phyloP scores from a whole-genome alignment of 2,113 vertebrate genomes.

The Phyllostomus discolor region DNA sequence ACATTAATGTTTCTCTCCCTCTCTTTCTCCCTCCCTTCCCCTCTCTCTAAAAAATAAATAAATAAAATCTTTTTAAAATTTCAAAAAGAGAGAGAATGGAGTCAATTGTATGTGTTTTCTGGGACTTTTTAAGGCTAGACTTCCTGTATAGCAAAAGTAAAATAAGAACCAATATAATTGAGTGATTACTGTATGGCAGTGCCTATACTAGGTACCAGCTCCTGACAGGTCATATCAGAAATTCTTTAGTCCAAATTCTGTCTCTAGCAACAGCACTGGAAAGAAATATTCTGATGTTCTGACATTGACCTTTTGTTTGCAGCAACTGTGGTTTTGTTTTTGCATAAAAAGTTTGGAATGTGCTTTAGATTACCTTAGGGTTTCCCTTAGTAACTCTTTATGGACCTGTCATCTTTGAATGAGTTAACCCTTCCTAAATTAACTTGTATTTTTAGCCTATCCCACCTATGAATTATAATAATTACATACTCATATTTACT shows the following conservation, averaged over 20 bases:
- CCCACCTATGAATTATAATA: neutral
- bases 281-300: neutral
- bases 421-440: neutral
- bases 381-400: neutral
- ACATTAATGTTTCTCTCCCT: too few relatives aligned
- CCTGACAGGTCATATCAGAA: neutral
- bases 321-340: slow-evolving; percentile 7
- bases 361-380: neutral
- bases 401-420: neutral
- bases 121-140: neutral
- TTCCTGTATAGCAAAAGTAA: neutral
- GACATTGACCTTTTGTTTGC: neutral
- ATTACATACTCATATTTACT: neutral
- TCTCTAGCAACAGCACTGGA: neutral
- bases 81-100: too few relatives aligned
- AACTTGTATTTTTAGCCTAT: neutral
- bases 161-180: neutral
- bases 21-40: too few relatives aligned
- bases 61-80: too few relatives aligned
- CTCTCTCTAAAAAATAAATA: too few relatives aligned
- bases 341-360: neutral
- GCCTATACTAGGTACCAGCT: neutral
- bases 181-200: neutral
- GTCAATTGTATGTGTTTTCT: neutral
- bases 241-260: neutral